phyloP scores from a whole-genome alignment of 1,140 invertebrate species.

The Drosophila cardini region DNA sequence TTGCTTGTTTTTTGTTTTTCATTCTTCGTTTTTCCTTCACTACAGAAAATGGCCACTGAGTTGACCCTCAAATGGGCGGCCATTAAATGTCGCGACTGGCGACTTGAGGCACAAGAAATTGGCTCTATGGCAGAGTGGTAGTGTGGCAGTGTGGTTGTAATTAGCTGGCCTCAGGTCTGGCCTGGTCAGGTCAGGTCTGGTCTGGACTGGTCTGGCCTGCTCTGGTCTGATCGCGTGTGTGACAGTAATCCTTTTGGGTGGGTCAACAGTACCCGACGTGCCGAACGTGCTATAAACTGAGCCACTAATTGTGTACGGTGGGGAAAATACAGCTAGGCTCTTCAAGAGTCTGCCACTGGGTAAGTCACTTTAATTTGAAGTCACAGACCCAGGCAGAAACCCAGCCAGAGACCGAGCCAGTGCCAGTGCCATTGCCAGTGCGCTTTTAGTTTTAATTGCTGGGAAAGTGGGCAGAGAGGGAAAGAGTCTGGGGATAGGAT shows the following conservation, averaged over 20 bases:
- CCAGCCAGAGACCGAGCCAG: constrained; percentile 18
- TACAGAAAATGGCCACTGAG: constrained; percentile 59
- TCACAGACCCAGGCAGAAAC: background rate
- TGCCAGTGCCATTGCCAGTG: constrained; percentile 62
- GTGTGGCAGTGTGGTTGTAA: constrained; percentile 43
- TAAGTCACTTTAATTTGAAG: constrained; percentile 52
- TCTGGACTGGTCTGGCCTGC: too few relatives aligned
- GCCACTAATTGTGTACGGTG: constrained; percentile 42
- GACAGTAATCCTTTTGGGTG: constrained; percentile 68
- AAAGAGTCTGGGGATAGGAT: background rate
- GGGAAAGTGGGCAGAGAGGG: background rate
- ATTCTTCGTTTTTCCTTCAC: background rate
- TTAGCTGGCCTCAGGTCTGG: constrained; percentile 54
- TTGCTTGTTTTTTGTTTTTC: background rate
- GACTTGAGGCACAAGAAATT: constrained; percentile 60
- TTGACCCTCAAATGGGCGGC: constrained; percentile 76
- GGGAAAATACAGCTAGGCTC: constrained; percentile 1
- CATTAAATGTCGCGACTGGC: constrained; percentile 76
- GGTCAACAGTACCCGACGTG: constrained; percentile 51
- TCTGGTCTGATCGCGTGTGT: constrained; percentile 70
- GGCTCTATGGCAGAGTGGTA: constrained; percentile 21
- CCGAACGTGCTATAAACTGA: constrained; percentile 65
- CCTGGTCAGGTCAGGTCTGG: constrained; percentile 8
- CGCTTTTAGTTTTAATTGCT: constrained; percentile 78
- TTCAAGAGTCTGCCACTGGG: constrained; percentile 1